phyloP scores from a whole-genome alignment of 2,113 vertebrate genomes.

The Butorides virescens region DNA sequence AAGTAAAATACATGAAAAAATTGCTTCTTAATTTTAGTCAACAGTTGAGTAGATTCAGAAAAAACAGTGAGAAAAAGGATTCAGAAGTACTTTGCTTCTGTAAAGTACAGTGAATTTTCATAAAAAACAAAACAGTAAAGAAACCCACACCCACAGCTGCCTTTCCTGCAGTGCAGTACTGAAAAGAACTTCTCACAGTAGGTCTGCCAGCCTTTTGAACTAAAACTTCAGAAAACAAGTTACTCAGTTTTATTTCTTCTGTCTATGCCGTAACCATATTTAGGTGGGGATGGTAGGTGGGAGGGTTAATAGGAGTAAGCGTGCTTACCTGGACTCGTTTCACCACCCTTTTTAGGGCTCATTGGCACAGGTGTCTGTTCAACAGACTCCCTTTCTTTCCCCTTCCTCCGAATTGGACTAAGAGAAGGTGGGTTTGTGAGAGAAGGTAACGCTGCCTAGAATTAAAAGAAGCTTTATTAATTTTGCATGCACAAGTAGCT shows the following conservation, averaged over 20 bases:
- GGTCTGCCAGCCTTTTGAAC: neutral
- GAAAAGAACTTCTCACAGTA: neutral
- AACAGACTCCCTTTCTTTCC: constrained; percentile 87
- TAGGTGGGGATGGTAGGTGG: neutral
- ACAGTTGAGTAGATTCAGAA: neutral
- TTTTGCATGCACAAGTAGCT: neutral
- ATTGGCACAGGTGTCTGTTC: constrained; percentile 82
- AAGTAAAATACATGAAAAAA: neutral
- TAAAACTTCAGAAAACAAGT: neutral
- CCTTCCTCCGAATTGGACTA: constrained; percentile 94
- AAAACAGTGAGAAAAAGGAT: neutral
- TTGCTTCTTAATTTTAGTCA: neutral
- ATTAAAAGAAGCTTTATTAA: neutral
- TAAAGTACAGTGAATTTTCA: neutral
- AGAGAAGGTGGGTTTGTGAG: constrained; percentile 92
- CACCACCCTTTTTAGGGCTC: constrained; percentile 92
- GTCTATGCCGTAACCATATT: fast-evolving
- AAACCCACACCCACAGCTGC: neutral
- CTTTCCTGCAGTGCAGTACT: neutral
- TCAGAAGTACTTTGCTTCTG: neutral
- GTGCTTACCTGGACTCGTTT: constrained; percentile 83
- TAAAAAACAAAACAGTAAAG: neutral
- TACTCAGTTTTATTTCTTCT: neutral
- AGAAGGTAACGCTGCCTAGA: constrained; percentile 91
- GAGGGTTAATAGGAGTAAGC: neutral